Evolutionary conservation across 2,888 invertebrate species (phyloP).

Genomic region (Colostygia pectinataria): DNA sequence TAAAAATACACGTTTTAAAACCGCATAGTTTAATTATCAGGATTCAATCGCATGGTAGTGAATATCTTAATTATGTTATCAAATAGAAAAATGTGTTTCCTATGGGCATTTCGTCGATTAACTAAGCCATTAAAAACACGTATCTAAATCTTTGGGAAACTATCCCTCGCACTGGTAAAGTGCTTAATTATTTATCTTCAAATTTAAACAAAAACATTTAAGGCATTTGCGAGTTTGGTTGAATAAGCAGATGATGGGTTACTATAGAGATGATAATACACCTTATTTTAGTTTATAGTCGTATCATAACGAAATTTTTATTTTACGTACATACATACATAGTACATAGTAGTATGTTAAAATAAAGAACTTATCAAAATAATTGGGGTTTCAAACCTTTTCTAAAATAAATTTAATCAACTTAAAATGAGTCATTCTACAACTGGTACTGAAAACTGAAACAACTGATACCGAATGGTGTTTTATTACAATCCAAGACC

Average conservation of each 20-base stretch:
- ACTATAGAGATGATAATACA: conserved; percentile 14
- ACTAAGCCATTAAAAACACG: conserved; percentile 65
- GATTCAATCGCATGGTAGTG: conserved; percentile 14
- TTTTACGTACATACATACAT: too few species aligned
- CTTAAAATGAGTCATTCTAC: too few species aligned
- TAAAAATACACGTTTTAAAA: conserved; percentile 1
- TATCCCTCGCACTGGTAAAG: conserved; percentile 60
- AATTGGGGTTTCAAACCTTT: too few species aligned
- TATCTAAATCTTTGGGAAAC: conserved; percentile 65
- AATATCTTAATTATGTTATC: conserved; percentile 67
- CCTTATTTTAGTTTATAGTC: neutral
- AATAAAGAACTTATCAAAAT: too few species aligned
- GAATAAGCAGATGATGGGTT: conserved; percentile 16
- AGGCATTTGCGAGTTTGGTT: conserved; percentile 50
- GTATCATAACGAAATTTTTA: too few species aligned
- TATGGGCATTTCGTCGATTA: conserved; percentile 58
- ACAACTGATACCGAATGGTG: too few species aligned
- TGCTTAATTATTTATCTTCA: conserved; percentile 68
- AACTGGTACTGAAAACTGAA: too few species aligned
- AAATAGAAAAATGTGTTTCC: conserved; percentile 63
- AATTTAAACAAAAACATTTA: conserved; percentile 60
- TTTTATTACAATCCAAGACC: too few species aligned
- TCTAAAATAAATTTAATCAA: too few species aligned
- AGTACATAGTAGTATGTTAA: too few species aligned
- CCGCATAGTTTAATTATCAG: conserved; percentile 11